phyloP scores from a whole-genome alignment of 2,113 vertebrate species.

The Ictalurus furcatus region DNA sequence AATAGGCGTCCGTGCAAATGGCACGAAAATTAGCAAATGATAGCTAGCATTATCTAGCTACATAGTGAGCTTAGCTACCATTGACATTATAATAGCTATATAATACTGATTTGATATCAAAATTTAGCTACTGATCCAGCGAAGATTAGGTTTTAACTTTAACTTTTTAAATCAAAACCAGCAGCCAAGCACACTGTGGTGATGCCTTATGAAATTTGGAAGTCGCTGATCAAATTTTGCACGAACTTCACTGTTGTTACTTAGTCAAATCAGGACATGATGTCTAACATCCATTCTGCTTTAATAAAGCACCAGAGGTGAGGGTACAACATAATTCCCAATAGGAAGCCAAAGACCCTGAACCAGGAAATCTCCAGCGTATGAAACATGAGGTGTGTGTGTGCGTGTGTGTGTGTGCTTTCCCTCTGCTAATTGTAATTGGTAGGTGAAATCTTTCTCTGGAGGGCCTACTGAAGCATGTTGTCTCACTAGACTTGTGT shows the following conservation, averaged over 20 bases:
- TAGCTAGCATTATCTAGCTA: neutral
- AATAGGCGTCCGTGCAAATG: neutral
- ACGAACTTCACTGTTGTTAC: neutral
- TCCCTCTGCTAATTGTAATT: constrained; percentile 5
- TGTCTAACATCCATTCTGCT: neutral
- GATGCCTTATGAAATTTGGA: neutral
- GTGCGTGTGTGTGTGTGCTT: neutral
- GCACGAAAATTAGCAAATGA: neutral
- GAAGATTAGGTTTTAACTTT: neutral
- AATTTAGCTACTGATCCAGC: neutral
- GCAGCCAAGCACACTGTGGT: neutral
- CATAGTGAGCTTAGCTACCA: neutral
- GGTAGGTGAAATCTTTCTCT: neutral
- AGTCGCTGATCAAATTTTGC: neutral
- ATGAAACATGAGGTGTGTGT: neutral
- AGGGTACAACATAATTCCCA: neutral
- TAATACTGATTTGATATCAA: neutral
- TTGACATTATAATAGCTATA: neutral
- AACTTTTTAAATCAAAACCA: neutral
- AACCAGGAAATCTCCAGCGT: neutral
- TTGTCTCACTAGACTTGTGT: constrained; percentile 4
- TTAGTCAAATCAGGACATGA: neutral
- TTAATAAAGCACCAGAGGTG: neutral
- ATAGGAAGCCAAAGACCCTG: neutral
- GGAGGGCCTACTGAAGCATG: neutral